A percentile compares a stretch with the other conserved stretches of the same genome.
These are phyloP conservation scores for Lapara coniferarum DNA, from an alignment of 2,888 invertebrate genomes.

Conservation along the genomic window DNA sequence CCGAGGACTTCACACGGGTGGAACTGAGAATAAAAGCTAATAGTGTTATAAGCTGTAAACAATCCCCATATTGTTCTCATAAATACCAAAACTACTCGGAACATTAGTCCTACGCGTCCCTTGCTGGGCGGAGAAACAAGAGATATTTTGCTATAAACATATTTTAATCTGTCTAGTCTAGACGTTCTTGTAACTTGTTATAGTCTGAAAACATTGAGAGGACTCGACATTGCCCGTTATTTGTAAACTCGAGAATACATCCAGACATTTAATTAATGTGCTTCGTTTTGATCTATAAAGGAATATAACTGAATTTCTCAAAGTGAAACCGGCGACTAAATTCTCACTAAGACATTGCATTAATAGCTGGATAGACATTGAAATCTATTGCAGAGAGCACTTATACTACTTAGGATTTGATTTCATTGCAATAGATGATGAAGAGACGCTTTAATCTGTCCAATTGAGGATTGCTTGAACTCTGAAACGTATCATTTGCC, in stretches of 20 bases:
- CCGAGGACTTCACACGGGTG: no score
- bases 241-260: background rate
- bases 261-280: background rate
- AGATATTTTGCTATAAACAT: no score
- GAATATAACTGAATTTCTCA: background rate
- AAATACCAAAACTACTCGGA: no score
- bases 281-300: background rate
- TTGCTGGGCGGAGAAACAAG: no score
- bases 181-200: no score
- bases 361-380: conserved; percentile 3
- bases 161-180: no score
- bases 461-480: background rate
- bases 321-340: background rate
- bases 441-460: no score
- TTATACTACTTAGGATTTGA: background rate
- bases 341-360: background rate
- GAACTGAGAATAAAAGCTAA: no score
- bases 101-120: no score
- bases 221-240: background rate
- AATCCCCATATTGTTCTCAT: no score
- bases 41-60: no score
- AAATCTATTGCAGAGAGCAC: conserved; percentile 4
- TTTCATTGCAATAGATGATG: background rate
- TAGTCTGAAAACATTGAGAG: background rate
- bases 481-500: background rate